phyloP scores from a whole-genome alignment of 2,113 vertebrate species.

The Oophaga pumilio region DNA sequence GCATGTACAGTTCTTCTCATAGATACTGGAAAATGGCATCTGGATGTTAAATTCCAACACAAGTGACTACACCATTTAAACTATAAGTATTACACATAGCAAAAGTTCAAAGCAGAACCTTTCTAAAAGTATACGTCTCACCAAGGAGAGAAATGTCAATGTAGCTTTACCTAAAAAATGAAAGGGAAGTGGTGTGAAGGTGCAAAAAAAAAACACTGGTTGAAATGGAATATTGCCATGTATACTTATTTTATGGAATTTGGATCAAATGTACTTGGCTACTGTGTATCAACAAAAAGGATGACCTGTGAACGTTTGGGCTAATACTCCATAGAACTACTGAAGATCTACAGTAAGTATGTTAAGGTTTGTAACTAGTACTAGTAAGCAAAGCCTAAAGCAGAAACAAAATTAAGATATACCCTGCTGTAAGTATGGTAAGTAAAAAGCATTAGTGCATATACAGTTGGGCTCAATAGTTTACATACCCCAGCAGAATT shows the following conservation, averaged over 20 bases:
- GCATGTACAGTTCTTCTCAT: background rate
- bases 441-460: too few relatives aligned
- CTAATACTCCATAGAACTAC: background rate
- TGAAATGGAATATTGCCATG: background rate
- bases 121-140: constrained; percentile 9
- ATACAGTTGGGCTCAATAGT: too few relatives aligned
- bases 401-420: too few relatives aligned
- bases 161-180: background rate
- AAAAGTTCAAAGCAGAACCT: background rate
- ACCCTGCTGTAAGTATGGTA: too few relatives aligned
- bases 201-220: background rate
- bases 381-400: too few relatives aligned
- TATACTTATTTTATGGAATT: background rate
- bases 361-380: too few relatives aligned
- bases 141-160: constrained; percentile 1
- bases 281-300: background rate
- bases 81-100: background rate
- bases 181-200: background rate
- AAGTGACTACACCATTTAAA: background rate
- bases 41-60: constrained; percentile 1
- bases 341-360: too few relatives aligned
- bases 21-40: background rate
- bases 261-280: background rate
- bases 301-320: background rate
- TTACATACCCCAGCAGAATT: too few relatives aligned